A percentile compares a stretch with the other conserved stretches of the same genome.
Evolutionary conservation across 2,113 vertebrate species (phyloP).

Genomic region (Misgurnus mizolepis): DNA sequence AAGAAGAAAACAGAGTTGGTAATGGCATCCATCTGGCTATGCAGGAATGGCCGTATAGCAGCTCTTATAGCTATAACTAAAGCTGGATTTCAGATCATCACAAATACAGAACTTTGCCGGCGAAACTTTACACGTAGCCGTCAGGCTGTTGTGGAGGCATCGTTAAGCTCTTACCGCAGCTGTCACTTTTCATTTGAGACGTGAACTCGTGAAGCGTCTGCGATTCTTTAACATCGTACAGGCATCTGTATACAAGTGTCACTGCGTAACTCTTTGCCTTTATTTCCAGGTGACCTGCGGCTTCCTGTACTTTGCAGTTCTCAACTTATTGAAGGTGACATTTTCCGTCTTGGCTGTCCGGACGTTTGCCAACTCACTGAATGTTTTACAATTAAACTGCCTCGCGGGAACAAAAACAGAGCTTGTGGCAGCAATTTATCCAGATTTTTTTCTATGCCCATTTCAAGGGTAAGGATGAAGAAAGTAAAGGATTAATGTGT

Average conservation of each 20-base stretch:
- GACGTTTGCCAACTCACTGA: background rate
- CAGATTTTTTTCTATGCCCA: background rate
- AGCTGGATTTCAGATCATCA: background rate
- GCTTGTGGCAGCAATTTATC: background rate
- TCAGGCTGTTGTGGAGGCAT: background rate
- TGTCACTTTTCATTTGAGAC: background rate
- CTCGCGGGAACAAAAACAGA: background rate
- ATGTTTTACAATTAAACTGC: conserved; percentile 28
- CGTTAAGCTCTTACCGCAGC: background rate
- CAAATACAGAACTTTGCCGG: background rate
- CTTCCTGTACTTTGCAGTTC: conserved; percentile 1
- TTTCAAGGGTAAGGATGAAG: too few relatives aligned
- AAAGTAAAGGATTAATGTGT: background rate
- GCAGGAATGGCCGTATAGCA: background rate
- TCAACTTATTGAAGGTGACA: conserved; percentile 13
- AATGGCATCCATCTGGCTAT: background rate
- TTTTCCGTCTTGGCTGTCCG: background rate
- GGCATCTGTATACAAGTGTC: background rate
- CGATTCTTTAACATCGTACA: background rate
- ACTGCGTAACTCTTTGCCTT: background rate
- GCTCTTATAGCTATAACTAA: background rate
- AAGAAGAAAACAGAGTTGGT: background rate
- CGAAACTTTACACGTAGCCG: background rate
- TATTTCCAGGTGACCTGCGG: background rate
- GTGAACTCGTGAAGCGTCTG: background rate